These are phyloP conservation scores for Creontiades dilutus DNA, from an alignment of 2,888 invertebrate genomes.

Conservation along the genomic window DNA sequence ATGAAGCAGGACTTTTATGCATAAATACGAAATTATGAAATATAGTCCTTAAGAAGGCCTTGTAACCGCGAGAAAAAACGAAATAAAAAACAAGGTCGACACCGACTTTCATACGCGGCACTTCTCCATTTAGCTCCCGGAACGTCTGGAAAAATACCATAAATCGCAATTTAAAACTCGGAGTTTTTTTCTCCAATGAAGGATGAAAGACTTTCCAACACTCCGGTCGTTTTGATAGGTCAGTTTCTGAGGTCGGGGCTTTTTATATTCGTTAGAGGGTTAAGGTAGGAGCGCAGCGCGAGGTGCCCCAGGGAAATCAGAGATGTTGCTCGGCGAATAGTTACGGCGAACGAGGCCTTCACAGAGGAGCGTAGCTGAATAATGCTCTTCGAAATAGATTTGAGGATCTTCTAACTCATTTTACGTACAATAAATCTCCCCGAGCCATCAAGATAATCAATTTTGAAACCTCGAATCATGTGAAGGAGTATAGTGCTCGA, in stretches of 20 bases:
- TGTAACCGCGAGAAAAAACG: not conserved
- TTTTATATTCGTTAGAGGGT: not conserved
- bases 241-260: not conserved
- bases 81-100: not conserved
- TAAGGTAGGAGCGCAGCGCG: not conserved
- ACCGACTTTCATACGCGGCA: not conserved
- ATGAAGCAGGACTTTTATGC: not conserved
- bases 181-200: not conserved
- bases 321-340: not conserved
- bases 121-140: not conserved
- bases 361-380: not conserved
- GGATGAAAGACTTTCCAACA: not conserved
- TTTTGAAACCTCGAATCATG: too few species aligned
- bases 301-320: not conserved
- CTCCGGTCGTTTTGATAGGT: not conserved
- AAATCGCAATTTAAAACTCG: not conserved
- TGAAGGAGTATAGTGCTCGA: too few species aligned
- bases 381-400: not conserved
- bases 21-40: not conserved
- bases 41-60: not conserved
- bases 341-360: not conserved
- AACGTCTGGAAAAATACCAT: not conserved
- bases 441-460: not conserved
- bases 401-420: not conserved
- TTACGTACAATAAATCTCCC: not conserved